These are phyloP conservation scores for Herpetotheres cachinnans DNA, from an alignment of 2,113 vertebrate species.

Conservation along the genomic window DNA sequence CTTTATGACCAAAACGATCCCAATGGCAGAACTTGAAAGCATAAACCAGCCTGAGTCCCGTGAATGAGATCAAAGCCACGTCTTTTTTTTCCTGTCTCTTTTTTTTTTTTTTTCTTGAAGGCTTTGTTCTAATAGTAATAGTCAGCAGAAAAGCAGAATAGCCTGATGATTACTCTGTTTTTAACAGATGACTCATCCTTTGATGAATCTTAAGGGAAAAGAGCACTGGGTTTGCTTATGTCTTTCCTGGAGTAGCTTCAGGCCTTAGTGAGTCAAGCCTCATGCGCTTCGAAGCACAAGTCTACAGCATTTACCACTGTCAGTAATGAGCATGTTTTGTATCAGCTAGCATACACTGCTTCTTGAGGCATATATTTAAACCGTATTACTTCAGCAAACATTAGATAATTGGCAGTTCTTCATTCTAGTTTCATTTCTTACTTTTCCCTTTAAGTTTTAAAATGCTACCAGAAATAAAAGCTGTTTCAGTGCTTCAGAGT, in stretches of 20 bases:
- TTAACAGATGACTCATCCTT: slow-evolving; percentile 55
- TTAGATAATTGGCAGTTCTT: background rate
- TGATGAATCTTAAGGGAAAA: slow-evolving; percentile 47
- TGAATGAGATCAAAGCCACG: slow-evolving; percentile 11
- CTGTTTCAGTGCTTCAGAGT: background rate
- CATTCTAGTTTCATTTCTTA: background rate
- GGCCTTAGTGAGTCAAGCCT: slow-evolving; percentile 26
- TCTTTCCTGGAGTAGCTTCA: slow-evolving; percentile 47
- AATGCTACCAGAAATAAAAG: background rate
- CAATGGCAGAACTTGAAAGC: slow-evolving; percentile 1
- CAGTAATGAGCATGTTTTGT: background rate
- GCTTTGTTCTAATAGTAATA: slow-evolving; percentile 45
- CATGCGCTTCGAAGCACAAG: background rate
- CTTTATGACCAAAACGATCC: background rate
- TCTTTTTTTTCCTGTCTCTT: background rate
- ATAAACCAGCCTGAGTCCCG: background rate
- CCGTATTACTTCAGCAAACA: slow-evolving; percentile 23
- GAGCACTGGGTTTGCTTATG: slow-evolving; percentile 33
- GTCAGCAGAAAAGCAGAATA: slow-evolving; percentile 50
- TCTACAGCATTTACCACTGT: background rate
- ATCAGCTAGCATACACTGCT: slow-evolving; percentile 4
- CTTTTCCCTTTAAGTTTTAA: background rate
- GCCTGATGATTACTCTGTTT: slow-evolving; percentile 49
- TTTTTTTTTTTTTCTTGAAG: background rate
- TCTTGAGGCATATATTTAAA: slow-evolving; percentile 29